Conservation (phyloP, 2,113 vertebrate species). For the Turdus rufiventris region DNA sequence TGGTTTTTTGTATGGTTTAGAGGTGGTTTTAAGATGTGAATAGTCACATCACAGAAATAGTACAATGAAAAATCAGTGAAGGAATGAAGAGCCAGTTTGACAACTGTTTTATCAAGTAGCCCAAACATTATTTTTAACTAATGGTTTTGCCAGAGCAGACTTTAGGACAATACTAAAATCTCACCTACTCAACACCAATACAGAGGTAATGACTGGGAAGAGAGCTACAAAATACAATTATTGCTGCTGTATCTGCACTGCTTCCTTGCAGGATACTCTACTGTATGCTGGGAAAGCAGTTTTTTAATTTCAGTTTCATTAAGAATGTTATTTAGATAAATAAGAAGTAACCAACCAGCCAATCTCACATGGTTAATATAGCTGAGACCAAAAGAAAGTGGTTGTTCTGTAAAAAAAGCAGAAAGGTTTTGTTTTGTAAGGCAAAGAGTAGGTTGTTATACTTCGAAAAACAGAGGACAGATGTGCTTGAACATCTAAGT, state of each 20-base stretch:
- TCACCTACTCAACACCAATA: not conserved
- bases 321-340: not conserved
- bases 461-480: not conserved
- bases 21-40: conserved; percentile 38
- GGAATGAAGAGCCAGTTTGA: not conserved
- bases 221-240: not conserved
- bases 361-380: not conserved
- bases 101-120: not conserved
- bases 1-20: not conserved
- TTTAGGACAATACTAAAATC: conserved; percentile 3
- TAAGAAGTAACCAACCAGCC: not conserved
- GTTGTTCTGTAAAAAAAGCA: not conserved
- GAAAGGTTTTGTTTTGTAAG: not conserved
- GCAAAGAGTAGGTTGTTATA: not conserved
- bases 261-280: not conserved
- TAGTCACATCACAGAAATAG: conserved; percentile 41
- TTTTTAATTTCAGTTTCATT: not conserved
- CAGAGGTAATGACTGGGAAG: not conserved
- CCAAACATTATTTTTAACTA: not conserved
- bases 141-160: not conserved
- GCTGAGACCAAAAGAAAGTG: not conserved
- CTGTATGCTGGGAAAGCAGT: not conserved
- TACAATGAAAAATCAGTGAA: conserved; percentile 19
- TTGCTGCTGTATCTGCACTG: conserved; percentile 27
- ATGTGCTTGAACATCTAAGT: not conserved